Base-by-base conservation (phyloP, 2,888 invertebrate genomes). In the Eupeodes latifasciatus region DNA sequence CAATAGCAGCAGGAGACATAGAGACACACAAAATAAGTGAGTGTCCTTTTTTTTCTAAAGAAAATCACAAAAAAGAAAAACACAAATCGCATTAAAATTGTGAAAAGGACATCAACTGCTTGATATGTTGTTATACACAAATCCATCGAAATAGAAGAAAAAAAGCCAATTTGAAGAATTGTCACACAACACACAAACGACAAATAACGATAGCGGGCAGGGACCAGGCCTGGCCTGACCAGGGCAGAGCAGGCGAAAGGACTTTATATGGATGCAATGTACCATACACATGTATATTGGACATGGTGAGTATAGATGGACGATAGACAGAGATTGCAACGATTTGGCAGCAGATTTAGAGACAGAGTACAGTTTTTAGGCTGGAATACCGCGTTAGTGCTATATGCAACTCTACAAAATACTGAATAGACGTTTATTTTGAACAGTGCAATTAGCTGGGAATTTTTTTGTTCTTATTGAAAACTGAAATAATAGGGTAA, bases 331-430 rank as follows among this genome's bases (percentile, higher is more conserved):
- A 53, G 75, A 80, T 87, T 84, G 85, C 81, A 85, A 81, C 81
- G 85, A 88, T 88, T 88, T 88, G 88, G 88, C 85, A 88, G 77
- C 85, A 85, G 74, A 88, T 88, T 88, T 88, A 88, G 88, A 77
- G 76, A 51, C 75, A 78, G 53, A 34, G 61, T 64, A 78, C 47
- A 44, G 61, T 64, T 59, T 59, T 76, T 80, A 34, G 86, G 47
- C 49, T 51, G 51, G 59, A 16, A 67, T 27, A 27, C 49, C 62
- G 62, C 62, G 62, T 12, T 11, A 40, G 34, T 16, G 49, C 75
- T 59, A 5, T 53, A 4, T 71, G 53, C 66, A 11, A 10, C 12
- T 66, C 44, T 64, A 19, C n/a, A 59, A 72, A 59, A 59, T 12
- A 67, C 55, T 9, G 55, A 62, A 64, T 66, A 83, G 27, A 27